Percentiles rank a stretch among this genome's conserved stretches.
These are phyloP conservation scores for Anseranas semipalmata DNA, from an alignment of 2,113 vertebrate species.

Conservation along the genomic window DNA sequence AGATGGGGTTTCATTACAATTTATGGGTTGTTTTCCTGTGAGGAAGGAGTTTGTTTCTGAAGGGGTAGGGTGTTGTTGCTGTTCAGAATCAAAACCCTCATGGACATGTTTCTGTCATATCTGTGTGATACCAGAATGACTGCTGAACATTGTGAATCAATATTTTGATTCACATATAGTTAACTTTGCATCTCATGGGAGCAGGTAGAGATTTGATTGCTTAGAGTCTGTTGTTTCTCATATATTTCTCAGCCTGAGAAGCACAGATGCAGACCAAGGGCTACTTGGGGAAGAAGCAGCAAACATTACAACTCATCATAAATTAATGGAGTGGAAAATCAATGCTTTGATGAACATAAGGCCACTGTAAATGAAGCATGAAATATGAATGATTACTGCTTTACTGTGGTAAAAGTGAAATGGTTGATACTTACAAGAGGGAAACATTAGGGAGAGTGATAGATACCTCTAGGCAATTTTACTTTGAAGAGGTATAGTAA, in stretches of 20 bases:
- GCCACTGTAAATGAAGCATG: constrained; percentile 14
- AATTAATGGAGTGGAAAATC: constrained; percentile 20
- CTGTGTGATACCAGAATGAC: neutral
- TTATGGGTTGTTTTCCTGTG: neutral
- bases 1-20: neutral
- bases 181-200: neutral
- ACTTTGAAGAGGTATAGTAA: neutral
- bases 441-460: neutral
- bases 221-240: neutral
- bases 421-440: neutral
- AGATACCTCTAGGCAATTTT: constrained; percentile 11
- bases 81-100: neutral
- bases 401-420: neutral
- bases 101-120: neutral
- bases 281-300: neutral
- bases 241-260: neutral
- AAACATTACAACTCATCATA: constrained; percentile 18
- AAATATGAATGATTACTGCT: neutral
- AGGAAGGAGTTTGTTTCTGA: neutral
- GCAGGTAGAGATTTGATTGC: neutral
- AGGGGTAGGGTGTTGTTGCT: neutral
- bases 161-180: neutral
- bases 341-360: constrained; percentile 24
- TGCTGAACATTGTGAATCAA: neutral
- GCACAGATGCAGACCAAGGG: neutral